Evolutionary conservation across 1,140 invertebrate species (phyloP).

Genomic region (Cheumatopsyche charites): DNA sequence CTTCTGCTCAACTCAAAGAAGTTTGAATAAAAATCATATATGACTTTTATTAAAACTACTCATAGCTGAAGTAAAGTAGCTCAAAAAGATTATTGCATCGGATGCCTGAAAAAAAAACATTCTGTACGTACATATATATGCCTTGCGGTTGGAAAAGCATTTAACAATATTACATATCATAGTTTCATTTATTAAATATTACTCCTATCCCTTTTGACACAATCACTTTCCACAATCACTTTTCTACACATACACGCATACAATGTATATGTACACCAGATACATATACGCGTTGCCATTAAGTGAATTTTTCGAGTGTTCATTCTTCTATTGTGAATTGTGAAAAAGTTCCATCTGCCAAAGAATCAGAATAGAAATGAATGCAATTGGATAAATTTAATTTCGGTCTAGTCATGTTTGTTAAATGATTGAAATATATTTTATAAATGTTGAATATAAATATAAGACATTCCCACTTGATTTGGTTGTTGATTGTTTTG

Average conservation of each 20-base stretch:
- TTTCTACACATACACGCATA: neutral
- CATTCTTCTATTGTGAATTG: too few relatives aligned
- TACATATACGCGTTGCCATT: neutral
- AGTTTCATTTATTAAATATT: constrained; percentile 21
- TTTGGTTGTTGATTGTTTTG: constrained; percentile 42
- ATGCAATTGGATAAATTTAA: constrained; percentile 26
- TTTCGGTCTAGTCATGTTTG: constrained; percentile 46
- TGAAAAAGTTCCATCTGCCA: too few relatives aligned
- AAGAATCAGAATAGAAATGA: neutral
- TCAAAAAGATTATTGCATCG: too few relatives aligned
- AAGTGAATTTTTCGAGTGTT: too few relatives aligned
- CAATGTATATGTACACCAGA: neutral
- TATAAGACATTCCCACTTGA: constrained; percentile 45
- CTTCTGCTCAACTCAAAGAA: too few relatives aligned
- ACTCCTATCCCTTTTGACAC: constrained; percentile 18
- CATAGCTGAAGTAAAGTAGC: too few relatives aligned
- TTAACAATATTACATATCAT: constrained; percentile 18
- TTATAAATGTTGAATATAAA: constrained; percentile 46
- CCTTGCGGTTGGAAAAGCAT: constrained; percentile 13
- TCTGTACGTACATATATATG: constrained; percentile 4
- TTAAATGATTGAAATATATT: constrained; percentile 45
- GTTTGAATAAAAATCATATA: too few relatives aligned
- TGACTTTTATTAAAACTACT: too few relatives aligned
- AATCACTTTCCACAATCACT: neutral
- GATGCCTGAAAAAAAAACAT: too few relatives aligned